These are phyloP conservation scores for Aphidius gifuensis DNA, from an alignment of 1,140 invertebrate species.

Conservation along the genomic window DNA sequence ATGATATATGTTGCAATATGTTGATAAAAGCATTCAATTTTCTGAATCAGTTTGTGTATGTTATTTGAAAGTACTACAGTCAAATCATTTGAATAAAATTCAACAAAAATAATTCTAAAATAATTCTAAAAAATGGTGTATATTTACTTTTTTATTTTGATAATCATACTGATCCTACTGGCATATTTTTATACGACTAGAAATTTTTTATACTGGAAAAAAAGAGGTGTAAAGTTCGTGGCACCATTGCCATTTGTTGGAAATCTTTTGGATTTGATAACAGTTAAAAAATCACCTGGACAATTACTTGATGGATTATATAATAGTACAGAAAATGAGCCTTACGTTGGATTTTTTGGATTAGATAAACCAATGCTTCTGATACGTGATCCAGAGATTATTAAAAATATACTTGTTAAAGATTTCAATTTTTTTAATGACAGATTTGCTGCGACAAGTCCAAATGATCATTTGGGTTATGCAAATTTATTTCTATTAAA, in stretches of 20 bases:
- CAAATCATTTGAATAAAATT: too few species aligned
- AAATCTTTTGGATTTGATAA: slow-evolving; percentile 33
- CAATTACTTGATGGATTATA: slow-evolving; percentile 30
- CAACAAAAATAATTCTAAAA: too few species aligned
- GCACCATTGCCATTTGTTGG: slow-evolving; percentile 40
- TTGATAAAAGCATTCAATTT: too few species aligned
- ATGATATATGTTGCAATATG: too few species aligned
- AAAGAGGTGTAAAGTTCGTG: slow-evolving; percentile 35
- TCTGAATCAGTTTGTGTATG: too few species aligned
- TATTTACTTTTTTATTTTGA: slow-evolving; percentile 18
- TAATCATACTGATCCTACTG: slow-evolving; percentile 24
- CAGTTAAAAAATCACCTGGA: slow-evolving; percentile 20
- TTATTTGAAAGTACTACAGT: too few species aligned
- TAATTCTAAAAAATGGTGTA: too few species aligned
- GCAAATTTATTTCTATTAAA: slow-evolving; percentile 40
- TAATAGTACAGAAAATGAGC: slow-evolving; percentile 19
- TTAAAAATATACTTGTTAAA: slow-evolving; percentile 52
- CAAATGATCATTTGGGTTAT: slow-evolving; percentile 33
- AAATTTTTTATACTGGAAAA: slow-evolving; percentile 50
- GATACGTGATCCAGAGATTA: slow-evolving; percentile 48
- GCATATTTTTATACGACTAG: slow-evolving; percentile 40
- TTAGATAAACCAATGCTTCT: slow-evolving; percentile 46
- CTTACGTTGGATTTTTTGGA: slow-evolving; percentile 43
- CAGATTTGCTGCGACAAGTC: slow-evolving; percentile 28
- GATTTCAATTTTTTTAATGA: slow-evolving; percentile 53